phyloP scores from a whole-genome alignment of 2,888 invertebrate genomes.

The Amphiduros pacificus region DNA sequence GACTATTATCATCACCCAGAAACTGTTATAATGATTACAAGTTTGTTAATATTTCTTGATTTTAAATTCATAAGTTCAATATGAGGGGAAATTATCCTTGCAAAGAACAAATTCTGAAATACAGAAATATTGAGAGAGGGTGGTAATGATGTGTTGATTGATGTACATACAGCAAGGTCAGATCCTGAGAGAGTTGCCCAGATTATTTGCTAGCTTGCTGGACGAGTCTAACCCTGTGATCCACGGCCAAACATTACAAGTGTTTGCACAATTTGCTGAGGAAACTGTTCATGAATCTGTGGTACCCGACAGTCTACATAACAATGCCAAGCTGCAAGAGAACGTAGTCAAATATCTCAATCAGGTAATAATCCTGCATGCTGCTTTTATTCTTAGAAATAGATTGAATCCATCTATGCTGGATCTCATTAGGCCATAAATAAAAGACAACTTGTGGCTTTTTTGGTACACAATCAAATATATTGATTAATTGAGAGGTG shows the following conservation, averaged over 20 bases:
- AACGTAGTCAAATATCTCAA: conserved; percentile 8
- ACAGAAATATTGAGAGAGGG: too few species aligned
- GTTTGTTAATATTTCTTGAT: not conserved
- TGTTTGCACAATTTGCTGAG: conserved; percentile 47
- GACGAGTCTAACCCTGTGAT: conserved; percentile 27
- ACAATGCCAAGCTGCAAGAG: not conserved
- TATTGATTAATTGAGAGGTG: too few species aligned
- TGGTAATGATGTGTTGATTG: too few species aligned
- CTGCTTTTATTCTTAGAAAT: too few species aligned
- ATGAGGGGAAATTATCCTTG: too few species aligned
- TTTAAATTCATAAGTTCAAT: too few species aligned
- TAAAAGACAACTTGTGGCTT: too few species aligned
- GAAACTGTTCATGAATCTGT: conserved; percentile 40
- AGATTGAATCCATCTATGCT: too few species aligned
- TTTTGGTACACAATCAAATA: too few species aligned
- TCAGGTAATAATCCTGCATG: too few species aligned
- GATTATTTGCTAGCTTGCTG: not conserved
- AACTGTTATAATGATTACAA: not conserved
- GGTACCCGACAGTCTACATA: conserved; percentile 42
- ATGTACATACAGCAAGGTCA: not conserved
- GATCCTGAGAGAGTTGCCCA: not conserved
- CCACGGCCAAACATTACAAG: conserved; percentile 36
- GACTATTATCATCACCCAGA: not conserved
- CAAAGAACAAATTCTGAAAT: too few species aligned
- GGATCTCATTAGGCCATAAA: too few species aligned